Percentiles rank a stretch among this genome's conserved stretches.
Conservation (phyloP, 2,113 vertebrate genomes). For the Rhinopomastus cyanomelas region DNA sequence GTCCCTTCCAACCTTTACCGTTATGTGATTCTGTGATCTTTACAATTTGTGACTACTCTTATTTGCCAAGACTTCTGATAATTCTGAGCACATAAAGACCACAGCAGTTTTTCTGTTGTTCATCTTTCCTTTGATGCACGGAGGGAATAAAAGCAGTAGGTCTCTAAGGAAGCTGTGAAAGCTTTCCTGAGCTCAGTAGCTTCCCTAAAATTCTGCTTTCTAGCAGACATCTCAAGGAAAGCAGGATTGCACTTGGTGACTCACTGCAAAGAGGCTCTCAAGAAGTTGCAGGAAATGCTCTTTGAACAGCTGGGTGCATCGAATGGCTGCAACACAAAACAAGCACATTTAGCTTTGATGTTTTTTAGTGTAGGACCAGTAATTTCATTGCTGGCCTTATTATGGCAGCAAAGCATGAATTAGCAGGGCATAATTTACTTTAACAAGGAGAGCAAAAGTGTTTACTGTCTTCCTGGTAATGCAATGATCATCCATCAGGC, state of each 20-base stretch:
- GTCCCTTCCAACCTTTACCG: too few species aligned
- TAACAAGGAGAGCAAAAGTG: slow-evolving; percentile 3
- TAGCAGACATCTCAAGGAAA: background rate
- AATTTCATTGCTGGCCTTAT: slow-evolving; percentile 32
- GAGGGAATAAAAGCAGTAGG: background rate
- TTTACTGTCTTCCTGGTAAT: slow-evolving; percentile 43
- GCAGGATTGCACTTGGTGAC: background rate
- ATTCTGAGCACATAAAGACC: background rate
- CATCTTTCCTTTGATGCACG: background rate
- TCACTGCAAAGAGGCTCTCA: slow-evolving; percentile 1
- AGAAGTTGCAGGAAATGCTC: background rate
- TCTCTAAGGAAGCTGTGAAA: background rate
- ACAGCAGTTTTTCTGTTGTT: background rate
- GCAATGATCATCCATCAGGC: slow-evolving; percentile 15
- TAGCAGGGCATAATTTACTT: slow-evolving; percentile 20
- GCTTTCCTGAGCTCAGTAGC: background rate
- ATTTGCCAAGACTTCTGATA: background rate
- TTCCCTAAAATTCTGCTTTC: background rate
- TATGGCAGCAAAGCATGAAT: slow-evolving; percentile 11
- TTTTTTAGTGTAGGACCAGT: background rate
- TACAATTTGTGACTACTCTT: background rate
- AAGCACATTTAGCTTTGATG: background rate
- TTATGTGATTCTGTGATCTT: background rate
- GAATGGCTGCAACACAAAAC: background rate
- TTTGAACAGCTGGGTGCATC: background rate